phyloP scores from a whole-genome alignment of 2,797 vertebrate genomes.

The Pelodytes ibericus region DNA sequence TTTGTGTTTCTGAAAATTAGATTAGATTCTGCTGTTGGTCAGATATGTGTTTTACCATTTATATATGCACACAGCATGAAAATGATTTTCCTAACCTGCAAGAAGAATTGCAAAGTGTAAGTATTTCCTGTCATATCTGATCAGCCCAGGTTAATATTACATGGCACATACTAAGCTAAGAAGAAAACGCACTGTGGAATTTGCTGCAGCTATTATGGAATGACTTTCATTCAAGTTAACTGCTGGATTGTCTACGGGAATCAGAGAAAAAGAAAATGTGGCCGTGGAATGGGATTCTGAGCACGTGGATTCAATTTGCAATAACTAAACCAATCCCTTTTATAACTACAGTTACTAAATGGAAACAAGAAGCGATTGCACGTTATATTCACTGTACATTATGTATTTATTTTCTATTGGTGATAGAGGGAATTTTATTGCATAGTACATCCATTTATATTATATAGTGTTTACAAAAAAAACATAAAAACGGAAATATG shows the following conservation, averaged over 20 bases:
- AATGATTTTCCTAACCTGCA: neutral
- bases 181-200: neutral
- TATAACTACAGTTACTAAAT: neutral
- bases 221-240: neutral
- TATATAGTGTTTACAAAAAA: too few relatives aligned
- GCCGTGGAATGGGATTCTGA: neutral
- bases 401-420: too few relatives aligned
- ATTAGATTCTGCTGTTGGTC: neutral
- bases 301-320: neutral
- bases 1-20: slow-evolving; percentile 4
- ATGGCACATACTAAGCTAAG: slow-evolving; percentile 9
- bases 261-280: neutral
- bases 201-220: neutral
- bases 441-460: too few relatives aligned
- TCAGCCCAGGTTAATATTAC: slow-evolving; percentile 10
- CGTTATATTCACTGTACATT: too few relatives aligned
- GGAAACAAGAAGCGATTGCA: too few relatives aligned
- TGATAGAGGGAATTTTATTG: too few relatives aligned
- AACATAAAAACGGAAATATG: too few relatives aligned
- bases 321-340: neutral
- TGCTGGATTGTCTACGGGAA: neutral
- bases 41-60: neutral
- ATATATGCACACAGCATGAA: neutral
- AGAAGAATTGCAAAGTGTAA: neutral
- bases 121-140: slow-evolving; percentile 3